A percentile compares a stretch with the other conserved stretches of the same genome.
These are phyloP conservation scores for Sakesphorus luctuosus DNA, from an alignment of 2,113 vertebrate genomes.

Conservation along the genomic window DNA sequence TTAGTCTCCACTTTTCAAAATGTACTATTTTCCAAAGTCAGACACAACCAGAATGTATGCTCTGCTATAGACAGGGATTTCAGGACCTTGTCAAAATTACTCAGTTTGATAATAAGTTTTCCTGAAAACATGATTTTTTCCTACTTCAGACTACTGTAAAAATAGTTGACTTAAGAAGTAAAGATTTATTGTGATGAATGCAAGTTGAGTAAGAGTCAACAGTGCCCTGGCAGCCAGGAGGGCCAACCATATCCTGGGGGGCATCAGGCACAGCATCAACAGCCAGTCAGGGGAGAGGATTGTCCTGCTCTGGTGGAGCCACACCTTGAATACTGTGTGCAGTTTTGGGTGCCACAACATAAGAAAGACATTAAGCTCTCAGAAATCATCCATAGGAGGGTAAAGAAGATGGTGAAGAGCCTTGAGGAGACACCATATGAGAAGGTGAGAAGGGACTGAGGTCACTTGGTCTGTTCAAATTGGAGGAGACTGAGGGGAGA, in stretches of 20 bases:
- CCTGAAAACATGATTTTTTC: not conserved
- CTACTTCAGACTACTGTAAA: not conserved
- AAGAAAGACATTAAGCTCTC: not conserved
- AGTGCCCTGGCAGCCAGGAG: not conserved
- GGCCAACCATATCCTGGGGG: not conserved
- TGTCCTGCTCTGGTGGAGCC: not conserved
- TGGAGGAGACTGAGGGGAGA: not conserved
- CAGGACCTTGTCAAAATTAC: not conserved
- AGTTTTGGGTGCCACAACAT: not conserved
- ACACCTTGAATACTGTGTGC: not conserved
- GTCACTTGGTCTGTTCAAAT: not conserved
- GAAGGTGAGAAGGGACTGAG: not conserved
- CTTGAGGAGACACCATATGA: not conserved
- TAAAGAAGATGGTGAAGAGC: not conserved
- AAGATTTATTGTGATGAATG: not conserved
- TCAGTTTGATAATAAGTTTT: not conserved
- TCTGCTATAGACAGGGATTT: not conserved
- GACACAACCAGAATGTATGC: not conserved
- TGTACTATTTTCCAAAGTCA: not conserved
- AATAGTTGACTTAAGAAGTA: not conserved
- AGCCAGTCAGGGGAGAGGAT: not conserved
- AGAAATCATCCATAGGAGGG: not conserved
- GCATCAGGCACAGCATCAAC: not conserved
- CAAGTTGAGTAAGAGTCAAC: not conserved
- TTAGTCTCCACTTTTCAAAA: not conserved